These are phyloP conservation scores for Sabellastarte sp. DNA, from an alignment of 2,888 invertebrate genomes.

Conservation along the genomic window DNA sequence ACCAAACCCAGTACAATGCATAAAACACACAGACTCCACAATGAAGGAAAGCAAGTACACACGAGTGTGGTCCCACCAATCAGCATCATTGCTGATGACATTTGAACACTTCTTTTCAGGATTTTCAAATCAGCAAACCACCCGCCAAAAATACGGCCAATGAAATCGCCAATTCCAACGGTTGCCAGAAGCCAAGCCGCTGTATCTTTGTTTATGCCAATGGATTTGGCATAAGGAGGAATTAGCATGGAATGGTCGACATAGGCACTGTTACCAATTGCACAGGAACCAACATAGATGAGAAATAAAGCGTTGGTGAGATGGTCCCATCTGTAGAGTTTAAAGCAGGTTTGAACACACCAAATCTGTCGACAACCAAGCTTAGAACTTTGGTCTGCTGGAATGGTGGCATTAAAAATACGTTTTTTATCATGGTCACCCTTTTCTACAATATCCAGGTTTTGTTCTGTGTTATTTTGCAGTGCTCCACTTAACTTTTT, in stretches of 20 bases:
- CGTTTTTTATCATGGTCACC: too few relatives aligned
- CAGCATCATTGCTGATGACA: neutral
- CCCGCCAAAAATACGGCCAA: slow-evolving; percentile 1
- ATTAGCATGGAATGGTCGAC: neutral
- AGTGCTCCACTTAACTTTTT: too few relatives aligned
- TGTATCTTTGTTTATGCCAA: neutral
- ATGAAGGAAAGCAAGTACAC: neutral
- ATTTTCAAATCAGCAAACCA: neutral
- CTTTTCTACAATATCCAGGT: too few relatives aligned
- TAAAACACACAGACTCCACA: neutral
- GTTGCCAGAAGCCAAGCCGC: neutral
- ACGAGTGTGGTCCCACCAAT: neutral
- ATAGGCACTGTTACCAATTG: neutral
- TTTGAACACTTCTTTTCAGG: neutral
- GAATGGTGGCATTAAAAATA: too few relatives aligned
- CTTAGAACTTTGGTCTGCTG: too few relatives aligned
- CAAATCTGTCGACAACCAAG: too few relatives aligned
- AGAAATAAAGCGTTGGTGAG: neutral
- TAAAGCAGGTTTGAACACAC: too few relatives aligned
- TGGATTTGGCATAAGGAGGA: neutral
- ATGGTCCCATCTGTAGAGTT: too few relatives aligned
- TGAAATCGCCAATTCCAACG: neutral
- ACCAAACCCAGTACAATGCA: neutral
- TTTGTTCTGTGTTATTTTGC: too few relatives aligned
- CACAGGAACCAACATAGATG: neutral